Conservation (phyloP, 2,888 invertebrate species). For the Pollenia angustigena region DNA sequence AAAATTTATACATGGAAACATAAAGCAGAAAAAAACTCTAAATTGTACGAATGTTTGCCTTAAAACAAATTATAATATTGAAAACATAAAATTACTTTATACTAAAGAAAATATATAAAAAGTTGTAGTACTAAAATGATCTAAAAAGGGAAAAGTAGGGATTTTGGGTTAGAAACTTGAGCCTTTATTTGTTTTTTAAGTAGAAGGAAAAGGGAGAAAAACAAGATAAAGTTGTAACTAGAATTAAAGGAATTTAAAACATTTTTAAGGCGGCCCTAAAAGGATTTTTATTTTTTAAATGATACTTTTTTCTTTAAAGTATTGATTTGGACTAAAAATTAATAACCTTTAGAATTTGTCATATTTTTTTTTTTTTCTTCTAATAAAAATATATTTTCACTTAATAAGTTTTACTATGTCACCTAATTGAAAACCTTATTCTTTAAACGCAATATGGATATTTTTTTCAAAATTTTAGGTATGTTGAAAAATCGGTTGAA, state of each 20-base stretch:
- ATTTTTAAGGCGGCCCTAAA: neutral
- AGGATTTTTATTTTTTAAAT: neutral
- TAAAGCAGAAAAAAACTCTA: conserved; percentile 17
- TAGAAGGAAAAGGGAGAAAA: neutral
- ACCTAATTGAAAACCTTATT: no score
- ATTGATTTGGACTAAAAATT: neutral
- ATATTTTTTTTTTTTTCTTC: no score
- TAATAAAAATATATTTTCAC: no score
- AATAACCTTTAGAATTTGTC: no score
- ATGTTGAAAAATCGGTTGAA: no score
- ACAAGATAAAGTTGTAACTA: neutral
- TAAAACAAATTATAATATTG: conserved; percentile 35
- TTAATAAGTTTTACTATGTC: no score
- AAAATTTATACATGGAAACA: conserved; percentile 13
- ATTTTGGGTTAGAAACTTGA: conserved; percentile 36
- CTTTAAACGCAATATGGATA: no score
- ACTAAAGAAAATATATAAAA: conserved; percentile 6
- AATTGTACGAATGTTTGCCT: conserved; percentile 66
- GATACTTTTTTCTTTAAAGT: neutral
- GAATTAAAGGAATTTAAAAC: neutral
- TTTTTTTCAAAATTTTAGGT: no score
- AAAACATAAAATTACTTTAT: conserved; percentile 25
- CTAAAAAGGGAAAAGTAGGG: neutral
- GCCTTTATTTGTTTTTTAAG: conserved; percentile 46
- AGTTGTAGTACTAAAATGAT: neutral